phyloP scores from a whole-genome alignment of 2,113 vertebrate species.

The Rafetus swinhoei region DNA sequence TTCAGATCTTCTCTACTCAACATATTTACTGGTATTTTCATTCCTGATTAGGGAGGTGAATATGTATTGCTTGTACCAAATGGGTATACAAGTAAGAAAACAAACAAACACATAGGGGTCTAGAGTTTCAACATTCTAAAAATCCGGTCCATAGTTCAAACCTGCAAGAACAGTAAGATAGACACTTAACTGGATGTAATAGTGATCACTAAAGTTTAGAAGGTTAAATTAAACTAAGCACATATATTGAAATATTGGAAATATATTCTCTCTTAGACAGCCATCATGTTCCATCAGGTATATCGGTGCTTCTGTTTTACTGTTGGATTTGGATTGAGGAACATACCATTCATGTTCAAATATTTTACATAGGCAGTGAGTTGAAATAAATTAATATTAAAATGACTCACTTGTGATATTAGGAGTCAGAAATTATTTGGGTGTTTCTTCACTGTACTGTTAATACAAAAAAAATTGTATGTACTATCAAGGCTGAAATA shows the following conservation, averaged over 20 bases:
- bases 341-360: background rate
- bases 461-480: background rate
- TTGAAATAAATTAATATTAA: background rate
- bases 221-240: background rate
- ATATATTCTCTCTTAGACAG: background rate
- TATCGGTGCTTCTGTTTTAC: background rate
- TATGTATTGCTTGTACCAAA: background rate
- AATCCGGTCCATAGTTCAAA: background rate
- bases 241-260: background rate
- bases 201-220: background rate
- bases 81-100: background rate
- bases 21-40: background rate
- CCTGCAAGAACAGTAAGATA: background rate
- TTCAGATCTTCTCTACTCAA: background rate
- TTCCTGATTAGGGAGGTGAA: background rate
- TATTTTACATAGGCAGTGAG: background rate
- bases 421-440: background rate
- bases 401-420: background rate
- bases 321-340: background rate
- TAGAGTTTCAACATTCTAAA: background rate
- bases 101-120: background rate
- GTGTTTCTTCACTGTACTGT: background rate
- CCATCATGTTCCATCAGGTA: background rate
- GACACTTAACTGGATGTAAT: rapidly evolving
- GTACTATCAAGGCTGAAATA: background rate